These are phyloP conservation scores for Ferdinandea cuprea DNA, from an alignment of 2,888 invertebrate species.

Conservation along the genomic window DNA sequence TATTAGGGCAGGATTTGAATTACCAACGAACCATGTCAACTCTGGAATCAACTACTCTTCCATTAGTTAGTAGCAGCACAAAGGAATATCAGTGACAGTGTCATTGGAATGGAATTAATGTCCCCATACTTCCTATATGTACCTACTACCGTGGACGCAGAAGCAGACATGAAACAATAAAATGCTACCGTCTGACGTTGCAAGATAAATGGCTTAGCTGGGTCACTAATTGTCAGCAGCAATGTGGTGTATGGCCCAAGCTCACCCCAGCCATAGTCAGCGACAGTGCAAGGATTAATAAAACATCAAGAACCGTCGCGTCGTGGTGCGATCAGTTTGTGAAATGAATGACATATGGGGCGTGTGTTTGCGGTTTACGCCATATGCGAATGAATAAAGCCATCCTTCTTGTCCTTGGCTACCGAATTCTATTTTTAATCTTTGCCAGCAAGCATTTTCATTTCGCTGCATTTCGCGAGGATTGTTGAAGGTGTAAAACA, in stretches of 20 bases:
- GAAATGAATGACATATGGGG: neutral
- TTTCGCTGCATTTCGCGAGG: neutral
- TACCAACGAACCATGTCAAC: too few species aligned
- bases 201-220: slow-evolving; percentile 31
- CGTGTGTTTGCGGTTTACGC: neutral
- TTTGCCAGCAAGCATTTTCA: slow-evolving; percentile 14
- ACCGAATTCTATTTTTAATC: slow-evolving; percentile 39
- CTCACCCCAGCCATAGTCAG: too few species aligned
- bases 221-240: slow-evolving; percentile 28
- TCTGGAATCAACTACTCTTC: neutral
- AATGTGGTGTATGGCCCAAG: too few species aligned
- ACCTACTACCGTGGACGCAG: neutral
- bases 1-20: too few species aligned
- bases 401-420: slow-evolving; percentile 36
- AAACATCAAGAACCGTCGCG: slow-evolving; percentile 24
- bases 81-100: neutral
- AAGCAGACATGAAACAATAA: neutral
- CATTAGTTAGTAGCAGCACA: neutral
- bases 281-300: slow-evolving; percentile 11
- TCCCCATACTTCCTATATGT: too few species aligned
- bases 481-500: slow-evolving; percentile 16
- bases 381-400: slow-evolving; percentile 14
- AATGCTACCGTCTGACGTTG: slow-evolving; percentile 3
- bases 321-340: slow-evolving; percentile 16
- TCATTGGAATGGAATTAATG: neutral